Evolutionary conservation across 2,797 vertebrate genomes (phyloP), one percentile per base, ranked within the genome.

Genomic region (Tarsius wallacei): DNA sequence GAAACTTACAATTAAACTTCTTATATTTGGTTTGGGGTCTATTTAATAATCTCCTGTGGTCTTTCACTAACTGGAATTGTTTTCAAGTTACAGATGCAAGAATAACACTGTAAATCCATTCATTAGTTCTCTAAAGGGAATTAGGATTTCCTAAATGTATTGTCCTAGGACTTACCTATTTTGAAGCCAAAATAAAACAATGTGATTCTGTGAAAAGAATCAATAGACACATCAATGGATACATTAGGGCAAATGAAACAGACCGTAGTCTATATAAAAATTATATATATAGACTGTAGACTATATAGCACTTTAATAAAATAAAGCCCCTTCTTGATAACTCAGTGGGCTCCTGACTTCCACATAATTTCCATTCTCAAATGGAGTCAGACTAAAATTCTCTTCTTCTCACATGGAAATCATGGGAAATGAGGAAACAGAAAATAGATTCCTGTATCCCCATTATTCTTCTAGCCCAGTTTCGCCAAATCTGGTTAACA

Each of bases 61-160:
- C 71, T 91, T 76, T 73, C 9, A 63, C 14, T 80, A 81, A 22
- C 94, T 36, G 4, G 36, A 93, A 76, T 74, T 84, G 51, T 87
- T 93, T 90, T 89, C 57, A 90, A 78, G 63, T 68, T 78, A 73
- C 12, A 70, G 63, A 49, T 24, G 4, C 66, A 87, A 70, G 36
- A 87, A 53, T 57, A 85, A 63, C 24, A 74, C 36, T 71, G 17
- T 81, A 82, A 78, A 77, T 36, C 26, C 74, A 31, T 91, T 90
- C 74, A 26, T 91, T 55, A 33, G 33, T 82, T 89, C 59, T 93
- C n/a, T 33, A 59, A 93, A 86, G 70, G 31, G 73, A 86, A n/a
- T 59, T 95, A 73, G 82, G 63, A 59, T 66, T 70, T 96, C 59
- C 73, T 93, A 61, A 66, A 64, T 84, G 7, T 28, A 42, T 80